Percentiles rank a stretch among this genome's conserved stretches.
These are phyloP conservation scores for Telenomus remus DNA, from an alignment of 1,140 invertebrate species.

Conservation along the genomic window DNA sequence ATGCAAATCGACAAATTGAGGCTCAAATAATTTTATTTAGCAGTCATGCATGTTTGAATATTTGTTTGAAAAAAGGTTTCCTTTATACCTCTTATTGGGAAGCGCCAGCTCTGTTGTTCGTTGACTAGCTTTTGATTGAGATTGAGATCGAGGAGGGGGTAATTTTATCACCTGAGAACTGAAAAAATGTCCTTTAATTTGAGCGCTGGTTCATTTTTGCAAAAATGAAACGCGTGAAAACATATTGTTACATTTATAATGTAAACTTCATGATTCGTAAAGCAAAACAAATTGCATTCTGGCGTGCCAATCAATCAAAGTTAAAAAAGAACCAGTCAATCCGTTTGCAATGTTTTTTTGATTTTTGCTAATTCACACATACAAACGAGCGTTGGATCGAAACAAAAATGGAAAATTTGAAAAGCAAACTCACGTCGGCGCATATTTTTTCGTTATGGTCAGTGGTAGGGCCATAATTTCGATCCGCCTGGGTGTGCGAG, in stretches of 20 bases:
- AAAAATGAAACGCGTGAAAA: too few relatives aligned
- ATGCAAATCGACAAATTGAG: not conserved
- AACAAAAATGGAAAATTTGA: too few relatives aligned
- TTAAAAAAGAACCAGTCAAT: too few relatives aligned
- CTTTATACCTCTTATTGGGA: not conserved
- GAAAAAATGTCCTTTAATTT: not conserved
- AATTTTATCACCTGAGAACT: not conserved
- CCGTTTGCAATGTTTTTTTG: too few relatives aligned
- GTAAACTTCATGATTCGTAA: too few relatives aligned
- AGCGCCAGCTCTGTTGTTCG: not conserved
- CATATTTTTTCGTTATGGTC: constrained; percentile 62
- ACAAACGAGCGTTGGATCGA: too few relatives aligned
- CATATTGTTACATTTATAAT: too few relatives aligned
- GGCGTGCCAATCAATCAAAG: too few relatives aligned
- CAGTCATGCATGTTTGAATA: not conserved
- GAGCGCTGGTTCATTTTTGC: not conserved
- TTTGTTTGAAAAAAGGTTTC: not conserved
- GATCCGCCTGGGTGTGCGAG: constrained; percentile 60
- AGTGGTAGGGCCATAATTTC: constrained; percentile 66
- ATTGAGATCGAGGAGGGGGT: not conserved
- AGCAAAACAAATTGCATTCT: too few relatives aligned
- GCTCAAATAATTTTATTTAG: not conserved
- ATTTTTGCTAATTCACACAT: too few relatives aligned
- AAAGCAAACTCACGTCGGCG: constrained; percentile 56
- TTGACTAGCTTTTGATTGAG: not conserved